Evolutionary conservation across 2,113 vertebrate species (phyloP), one percentile per base, ranked within the genome.

Genomic region (Garra rufa): DNA sequence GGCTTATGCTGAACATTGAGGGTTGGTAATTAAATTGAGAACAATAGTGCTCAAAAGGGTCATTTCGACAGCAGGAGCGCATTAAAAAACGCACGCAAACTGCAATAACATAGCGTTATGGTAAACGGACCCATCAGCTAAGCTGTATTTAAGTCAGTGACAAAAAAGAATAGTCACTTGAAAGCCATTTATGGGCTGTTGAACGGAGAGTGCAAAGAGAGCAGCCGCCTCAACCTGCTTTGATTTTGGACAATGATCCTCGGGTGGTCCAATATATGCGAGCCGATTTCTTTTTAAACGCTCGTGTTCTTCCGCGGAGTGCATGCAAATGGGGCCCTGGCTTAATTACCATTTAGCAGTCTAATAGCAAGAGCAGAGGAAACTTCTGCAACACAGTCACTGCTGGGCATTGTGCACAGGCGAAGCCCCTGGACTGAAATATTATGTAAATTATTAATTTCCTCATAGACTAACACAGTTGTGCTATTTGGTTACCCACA

Each of bases 391-490:
- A 90, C 83, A 87, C 88, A 91, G 90, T 92, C 90, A 92, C 89
- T 89, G 86, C 55, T 77, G 80, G 73, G 85, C 80, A 50, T 82
- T 87, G 82, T 78, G 81, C 86, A 90, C 75, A 67, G 75, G 79
- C 57, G 90, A 91, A 89, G 89, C 90, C 88, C 88, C 81, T 70
- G 84, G 87, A 90, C 90, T 90, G 50, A 92, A 92, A 90, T 88
- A 92, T 92, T 90, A 93, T 92, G 90, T 93, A 90, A 94, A 93
- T 93, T 90, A 93, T 92, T 92, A 91, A 94, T 92, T 91, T 91
- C 83, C 85, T 87, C 86, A 81, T 85, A 90, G 89, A 92, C 89
- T 81, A 92, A 89, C 85, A 88, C 82, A 91, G 91, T 91, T 87
- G 88, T 87, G 87, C 85, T 85, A 61, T 90, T 92, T 88, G 46